A percentile compares a stretch with the other conserved stretches of the same genome.
Evolutionary conservation across 1,140 invertebrate genomes (phyloP).

Genomic region (Coenobita brevimanus): DNA sequence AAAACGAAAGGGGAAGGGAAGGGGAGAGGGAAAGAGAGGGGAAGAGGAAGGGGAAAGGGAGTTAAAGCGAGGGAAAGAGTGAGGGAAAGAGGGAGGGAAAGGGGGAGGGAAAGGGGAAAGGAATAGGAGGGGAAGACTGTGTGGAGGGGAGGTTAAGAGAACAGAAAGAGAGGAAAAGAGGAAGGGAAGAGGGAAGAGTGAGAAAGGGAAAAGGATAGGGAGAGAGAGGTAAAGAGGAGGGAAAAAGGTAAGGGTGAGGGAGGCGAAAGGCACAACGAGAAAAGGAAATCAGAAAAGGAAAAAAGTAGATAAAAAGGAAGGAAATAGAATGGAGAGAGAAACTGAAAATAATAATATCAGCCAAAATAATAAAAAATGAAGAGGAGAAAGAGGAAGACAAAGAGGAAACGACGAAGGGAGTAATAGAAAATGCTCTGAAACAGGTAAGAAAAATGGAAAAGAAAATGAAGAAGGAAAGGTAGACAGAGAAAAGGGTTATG

Average conservation of each 20-base stretch:
- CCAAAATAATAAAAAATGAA: too few species aligned
- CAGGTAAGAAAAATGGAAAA: background rate
- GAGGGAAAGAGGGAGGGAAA: background rate
- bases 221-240: background rate
- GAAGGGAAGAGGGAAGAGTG: background rate
- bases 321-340: too few species aligned
- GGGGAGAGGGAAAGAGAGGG: background rate
- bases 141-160: constrained; percentile 26
- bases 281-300: background rate
- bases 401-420: background rate
- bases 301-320: background rate
- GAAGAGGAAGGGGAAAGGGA: background rate
- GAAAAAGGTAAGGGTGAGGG: background rate
- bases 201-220: background rate
- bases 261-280: too few species aligned
- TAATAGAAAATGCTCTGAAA: background rate
- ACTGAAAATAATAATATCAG: too few species aligned
- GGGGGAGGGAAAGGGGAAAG: background rate
- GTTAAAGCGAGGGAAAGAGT: background rate
- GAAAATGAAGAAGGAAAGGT: too few species aligned
- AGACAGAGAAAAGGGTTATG: background rate
- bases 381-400: background rate
- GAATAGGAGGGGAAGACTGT: background rate
- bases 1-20: background rate
- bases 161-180: constrained; percentile 33